Evolutionary conservation across 2,888 invertebrate genomes (phyloP).

Genomic region (Agonum fuliginosum): DNA sequence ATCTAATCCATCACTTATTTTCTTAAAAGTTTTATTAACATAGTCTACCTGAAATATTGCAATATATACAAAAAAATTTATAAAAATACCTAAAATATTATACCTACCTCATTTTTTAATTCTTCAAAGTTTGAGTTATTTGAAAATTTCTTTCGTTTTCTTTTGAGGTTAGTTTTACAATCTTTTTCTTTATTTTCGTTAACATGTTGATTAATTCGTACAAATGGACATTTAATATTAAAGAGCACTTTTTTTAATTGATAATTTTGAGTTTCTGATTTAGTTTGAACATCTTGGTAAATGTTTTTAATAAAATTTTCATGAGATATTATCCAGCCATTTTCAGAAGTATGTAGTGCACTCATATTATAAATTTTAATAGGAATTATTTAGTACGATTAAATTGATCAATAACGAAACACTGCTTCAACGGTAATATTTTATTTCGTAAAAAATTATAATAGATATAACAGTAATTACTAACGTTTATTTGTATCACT

Average conservation of each 20-base stretch:
- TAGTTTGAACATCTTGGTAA: slow-evolving; percentile 70
- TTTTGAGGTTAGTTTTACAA: slow-evolving; percentile 62
- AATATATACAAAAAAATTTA: too few relatives aligned
- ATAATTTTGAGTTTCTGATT: slow-evolving; percentile 64
- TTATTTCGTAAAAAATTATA: slow-evolving; percentile 26
- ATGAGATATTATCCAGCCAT: slow-evolving; percentile 75
- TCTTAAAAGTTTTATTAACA: slow-evolving; percentile 66
- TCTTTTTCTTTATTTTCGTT: slow-evolving; percentile 66
- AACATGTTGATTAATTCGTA: slow-evolving; percentile 67
- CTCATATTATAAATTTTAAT: slow-evolving; percentile 69
- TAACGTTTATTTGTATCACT: slow-evolving; percentile 1
- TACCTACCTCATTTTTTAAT: slow-evolving; percentile 60
- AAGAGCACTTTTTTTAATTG: slow-evolving; percentile 72
- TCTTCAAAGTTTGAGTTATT: slow-evolving; percentile 53
- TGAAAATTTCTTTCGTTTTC: slow-evolving; percentile 66
- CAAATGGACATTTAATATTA: slow-evolving; percentile 72
- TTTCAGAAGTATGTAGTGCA: slow-evolving; percentile 68
- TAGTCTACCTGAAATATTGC: slow-evolving; percentile 66
- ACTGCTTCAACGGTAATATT: not conserved
- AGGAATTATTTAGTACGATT: not conserved
- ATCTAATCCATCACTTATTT: slow-evolving; percentile 64
- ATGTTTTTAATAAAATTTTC: slow-evolving; percentile 72
- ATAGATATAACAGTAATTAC: slow-evolving; percentile 11
- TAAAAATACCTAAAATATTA: not conserved
- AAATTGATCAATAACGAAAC: not conserved